These are phyloP conservation scores for Drosophila atroscutellata DNA, from an alignment of 2,888 invertebrate genomes.

Conservation along the genomic window DNA sequence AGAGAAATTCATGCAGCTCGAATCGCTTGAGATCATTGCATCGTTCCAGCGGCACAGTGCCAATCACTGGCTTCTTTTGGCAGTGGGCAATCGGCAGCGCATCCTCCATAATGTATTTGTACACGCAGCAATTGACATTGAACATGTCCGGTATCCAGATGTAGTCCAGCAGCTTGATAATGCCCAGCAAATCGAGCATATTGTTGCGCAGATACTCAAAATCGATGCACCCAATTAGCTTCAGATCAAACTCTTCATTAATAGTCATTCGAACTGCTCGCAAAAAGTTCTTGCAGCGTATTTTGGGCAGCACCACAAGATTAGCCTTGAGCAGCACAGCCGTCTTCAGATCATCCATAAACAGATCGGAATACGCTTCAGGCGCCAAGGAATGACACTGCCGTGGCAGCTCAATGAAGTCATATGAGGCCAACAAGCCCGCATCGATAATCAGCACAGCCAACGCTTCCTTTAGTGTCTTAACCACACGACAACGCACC, in stretches of 20 bases:
- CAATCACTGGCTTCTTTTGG: slow-evolving; percentile 80
- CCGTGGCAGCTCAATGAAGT: slow-evolving; percentile 80
- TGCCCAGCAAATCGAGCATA: slow-evolving; percentile 78
- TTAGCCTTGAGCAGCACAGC: slow-evolving; percentile 70
- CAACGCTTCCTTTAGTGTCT: slow-evolving; percentile 74
- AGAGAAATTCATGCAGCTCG: slow-evolving; percentile 80
- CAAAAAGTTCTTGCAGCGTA: slow-evolving; percentile 74
- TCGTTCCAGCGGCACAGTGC: slow-evolving; percentile 80
- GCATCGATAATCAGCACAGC: slow-evolving; percentile 73
- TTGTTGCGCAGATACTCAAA: slow-evolving; percentile 72
- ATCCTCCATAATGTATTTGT: slow-evolving; percentile 72
- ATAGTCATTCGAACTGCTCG: slow-evolving; percentile 60
- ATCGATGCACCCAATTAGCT: slow-evolving; percentile 79
- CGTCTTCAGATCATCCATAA: slow-evolving; percentile 68
- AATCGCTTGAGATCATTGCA: slow-evolving; percentile 82
- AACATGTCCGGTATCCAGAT: slow-evolving; percentile 83
- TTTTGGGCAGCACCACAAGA: slow-evolving; percentile 76
- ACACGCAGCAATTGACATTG: slow-evolving; percentile 48
- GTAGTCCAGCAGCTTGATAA: slow-evolving; percentile 79
- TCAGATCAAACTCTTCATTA: slow-evolving; percentile 44
- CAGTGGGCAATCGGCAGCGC: slow-evolving; percentile 75
- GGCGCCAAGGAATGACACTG: slow-evolving; percentile 66
- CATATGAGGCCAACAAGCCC: slow-evolving; percentile 79
- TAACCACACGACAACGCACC: slow-evolving; percentile 72
- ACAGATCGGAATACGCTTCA: slow-evolving; percentile 57